Percentiles rank a stretch among this genome's conserved stretches.
phyloP scores from a whole-genome alignment of 2,797 vertebrate genomes.

The Microhierax caerulescens region DNA sequence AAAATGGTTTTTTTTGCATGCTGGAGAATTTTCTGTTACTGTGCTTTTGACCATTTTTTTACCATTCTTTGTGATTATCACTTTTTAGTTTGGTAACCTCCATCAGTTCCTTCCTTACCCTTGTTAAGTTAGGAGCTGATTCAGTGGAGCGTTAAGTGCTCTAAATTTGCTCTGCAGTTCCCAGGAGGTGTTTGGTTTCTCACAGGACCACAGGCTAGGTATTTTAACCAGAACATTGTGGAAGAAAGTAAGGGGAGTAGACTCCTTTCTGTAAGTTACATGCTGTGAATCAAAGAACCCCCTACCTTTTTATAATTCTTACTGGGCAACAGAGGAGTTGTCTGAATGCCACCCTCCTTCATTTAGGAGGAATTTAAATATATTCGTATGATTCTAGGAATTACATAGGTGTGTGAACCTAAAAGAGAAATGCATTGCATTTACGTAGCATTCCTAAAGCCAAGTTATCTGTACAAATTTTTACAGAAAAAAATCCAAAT shows the following conservation, averaged over 20 bases:
- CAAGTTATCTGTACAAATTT: not conserved
- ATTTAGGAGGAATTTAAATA: not conserved
- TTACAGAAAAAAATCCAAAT: not conserved
- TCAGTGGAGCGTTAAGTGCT: conserved; percentile 7
- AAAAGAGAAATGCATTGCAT: not conserved
- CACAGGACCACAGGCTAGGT: not conserved
- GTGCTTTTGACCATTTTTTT: not conserved
- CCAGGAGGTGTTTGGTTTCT: conserved; percentile 29
- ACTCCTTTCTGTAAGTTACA: not conserved
- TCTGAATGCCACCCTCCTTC: not conserved
- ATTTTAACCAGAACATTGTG: conserved; percentile 18
- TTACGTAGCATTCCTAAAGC: not conserved
- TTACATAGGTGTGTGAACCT: conserved; percentile 3
- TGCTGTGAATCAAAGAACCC: not conserved
- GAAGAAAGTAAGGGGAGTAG: not conserved
- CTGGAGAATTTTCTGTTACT: not conserved
- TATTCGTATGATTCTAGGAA: not conserved
- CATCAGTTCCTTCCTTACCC: not conserved
- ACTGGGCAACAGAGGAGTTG: not conserved
- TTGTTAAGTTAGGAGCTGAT: not conserved
- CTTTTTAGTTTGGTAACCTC: conserved; percentile 11
- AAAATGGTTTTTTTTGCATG: not conserved
- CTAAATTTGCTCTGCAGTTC: conserved; percentile 51
- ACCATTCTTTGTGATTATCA: not conserved
- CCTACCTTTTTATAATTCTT: not conserved